These are phyloP conservation scores for Maniola hyperantus DNA, from an alignment of 2,888 invertebrate species.

Conservation along the genomic window DNA sequence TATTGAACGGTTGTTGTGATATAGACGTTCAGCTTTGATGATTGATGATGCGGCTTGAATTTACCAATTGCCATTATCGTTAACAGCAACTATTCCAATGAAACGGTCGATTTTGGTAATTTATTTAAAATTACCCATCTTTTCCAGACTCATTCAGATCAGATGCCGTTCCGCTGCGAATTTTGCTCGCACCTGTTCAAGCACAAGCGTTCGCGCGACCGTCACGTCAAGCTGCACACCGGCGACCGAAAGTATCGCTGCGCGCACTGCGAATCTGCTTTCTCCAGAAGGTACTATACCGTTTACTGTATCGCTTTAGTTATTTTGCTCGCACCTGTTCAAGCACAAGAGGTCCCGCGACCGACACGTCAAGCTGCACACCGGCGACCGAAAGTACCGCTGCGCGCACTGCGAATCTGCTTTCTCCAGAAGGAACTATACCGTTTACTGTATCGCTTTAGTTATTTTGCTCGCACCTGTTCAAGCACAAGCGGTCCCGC, in stretches of 20 bases:
- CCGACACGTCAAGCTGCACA: too few relatives aligned
- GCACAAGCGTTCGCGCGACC: conserved; percentile 96
- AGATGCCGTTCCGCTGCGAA: conserved; percentile 95
- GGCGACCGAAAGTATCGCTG: conserved; percentile 96
- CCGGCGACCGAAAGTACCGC: too few relatives aligned
- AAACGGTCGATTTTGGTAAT: background rate
- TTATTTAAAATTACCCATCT: background rate
- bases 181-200: conserved; percentile 96
- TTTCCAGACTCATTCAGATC: conserved; percentile 94
- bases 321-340: too few relatives aligned
- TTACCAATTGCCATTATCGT: background rate
- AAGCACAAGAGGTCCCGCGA: too few relatives aligned
- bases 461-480: too few relatives aligned
- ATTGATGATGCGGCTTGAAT: too few relatives aligned
- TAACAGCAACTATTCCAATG: background rate
- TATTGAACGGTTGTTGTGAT: too few relatives aligned
- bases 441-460: too few relatives aligned
- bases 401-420: too few relatives aligned
- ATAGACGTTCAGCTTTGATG: too few relatives aligned
- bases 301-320: background rate
- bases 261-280: conserved; percentile 94
- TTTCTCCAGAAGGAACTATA: too few relatives aligned
- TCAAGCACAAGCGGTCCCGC: too few relatives aligned
- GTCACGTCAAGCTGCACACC: conserved; percentile 96
- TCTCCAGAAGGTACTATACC: conserved; percentile 90